Evolutionary conservation across 2,113 vertebrate genomes (phyloP).

Genomic region (Cyanoramphus novaezelandiae): DNA sequence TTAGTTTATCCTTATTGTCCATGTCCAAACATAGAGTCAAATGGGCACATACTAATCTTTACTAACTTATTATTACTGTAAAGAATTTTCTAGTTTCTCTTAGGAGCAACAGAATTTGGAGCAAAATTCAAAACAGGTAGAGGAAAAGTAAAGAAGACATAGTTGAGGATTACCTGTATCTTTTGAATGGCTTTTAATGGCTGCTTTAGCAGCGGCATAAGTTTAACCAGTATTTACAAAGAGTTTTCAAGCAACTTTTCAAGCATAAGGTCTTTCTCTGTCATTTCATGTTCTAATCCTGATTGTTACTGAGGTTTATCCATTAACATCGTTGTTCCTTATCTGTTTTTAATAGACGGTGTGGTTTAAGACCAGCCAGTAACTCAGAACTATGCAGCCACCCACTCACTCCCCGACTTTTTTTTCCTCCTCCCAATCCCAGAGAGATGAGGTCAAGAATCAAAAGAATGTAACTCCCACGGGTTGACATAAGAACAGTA

Average conservation of each 20-base stretch:
- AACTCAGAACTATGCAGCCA: too few relatives aligned
- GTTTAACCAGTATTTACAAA: neutral
- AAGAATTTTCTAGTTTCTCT: neutral
- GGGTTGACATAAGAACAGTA: too few relatives aligned
- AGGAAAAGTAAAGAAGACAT: neutral
- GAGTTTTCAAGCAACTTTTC: neutral
- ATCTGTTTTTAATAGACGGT: neutral
- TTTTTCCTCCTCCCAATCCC: too few relatives aligned
- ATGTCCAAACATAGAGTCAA: neutral
- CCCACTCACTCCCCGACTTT: too few relatives aligned
- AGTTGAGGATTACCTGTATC: neutral
- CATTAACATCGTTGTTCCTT: neutral
- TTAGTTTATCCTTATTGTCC: neutral
- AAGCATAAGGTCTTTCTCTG: neutral
- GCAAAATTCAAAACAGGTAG: neutral
- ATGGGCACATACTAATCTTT: neutral
- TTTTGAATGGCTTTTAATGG: neutral
- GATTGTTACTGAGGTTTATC: neutral
- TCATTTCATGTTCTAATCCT: neutral
- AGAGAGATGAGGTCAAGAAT: too few relatives aligned
- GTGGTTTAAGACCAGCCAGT: neutral
- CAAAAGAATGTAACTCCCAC: too few relatives aligned
- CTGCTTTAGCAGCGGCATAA: neutral
- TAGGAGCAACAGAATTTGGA: neutral
- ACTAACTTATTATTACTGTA: neutral